Percentiles rank a stretch among this genome's conserved stretches.
These are phyloP conservation scores for Gopherus evgoodei DNA, from an alignment of 2,113 vertebrate species.

Conservation along the genomic window DNA sequence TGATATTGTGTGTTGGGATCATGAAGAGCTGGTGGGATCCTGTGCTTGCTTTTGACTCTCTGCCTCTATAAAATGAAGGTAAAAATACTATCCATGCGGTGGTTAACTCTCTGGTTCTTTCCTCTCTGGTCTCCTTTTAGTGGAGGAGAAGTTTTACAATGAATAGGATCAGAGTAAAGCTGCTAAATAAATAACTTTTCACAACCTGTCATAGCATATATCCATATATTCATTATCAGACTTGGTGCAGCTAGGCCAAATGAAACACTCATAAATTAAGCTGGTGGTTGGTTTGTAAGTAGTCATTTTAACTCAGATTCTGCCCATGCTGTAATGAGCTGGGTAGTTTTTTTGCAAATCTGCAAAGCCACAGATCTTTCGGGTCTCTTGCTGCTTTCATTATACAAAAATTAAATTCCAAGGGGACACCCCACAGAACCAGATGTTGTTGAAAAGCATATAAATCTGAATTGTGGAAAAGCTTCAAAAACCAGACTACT, in stretches of 20 bases:
- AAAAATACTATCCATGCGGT: not conserved
- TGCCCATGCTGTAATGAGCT: not conserved
- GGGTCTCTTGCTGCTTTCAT: slow-evolving; percentile 27
- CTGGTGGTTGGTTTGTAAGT: not conserved
- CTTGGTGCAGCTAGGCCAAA: not conserved
- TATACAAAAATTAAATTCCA: slow-evolving; percentile 42
- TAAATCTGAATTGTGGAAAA: slow-evolving; percentile 46
- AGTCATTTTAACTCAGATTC: not conserved
- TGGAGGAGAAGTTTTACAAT: not conserved
- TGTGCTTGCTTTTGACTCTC: not conserved
- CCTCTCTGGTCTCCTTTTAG: rapidly evolving
- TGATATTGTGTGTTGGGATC: not conserved
- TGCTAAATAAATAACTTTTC: not conserved
- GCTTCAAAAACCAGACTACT: slow-evolving; percentile 10
- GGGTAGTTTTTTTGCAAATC: not conserved
- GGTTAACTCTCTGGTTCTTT: not conserved
- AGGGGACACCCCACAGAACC: slow-evolving; percentile 24
- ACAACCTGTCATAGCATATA: not conserved
- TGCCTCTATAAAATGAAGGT: not conserved
- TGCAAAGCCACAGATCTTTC: not conserved
- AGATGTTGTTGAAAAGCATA: slow-evolving; percentile 57
- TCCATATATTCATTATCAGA: not conserved
- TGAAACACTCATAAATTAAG: not conserved
- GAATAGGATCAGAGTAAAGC: not conserved
- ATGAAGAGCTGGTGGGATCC: not conserved